Evolutionary conservation across 2,797 vertebrate species (phyloP), one percentile per base, ranked within the genome.

Genomic region (Anisognathus igniventris): DNA sequence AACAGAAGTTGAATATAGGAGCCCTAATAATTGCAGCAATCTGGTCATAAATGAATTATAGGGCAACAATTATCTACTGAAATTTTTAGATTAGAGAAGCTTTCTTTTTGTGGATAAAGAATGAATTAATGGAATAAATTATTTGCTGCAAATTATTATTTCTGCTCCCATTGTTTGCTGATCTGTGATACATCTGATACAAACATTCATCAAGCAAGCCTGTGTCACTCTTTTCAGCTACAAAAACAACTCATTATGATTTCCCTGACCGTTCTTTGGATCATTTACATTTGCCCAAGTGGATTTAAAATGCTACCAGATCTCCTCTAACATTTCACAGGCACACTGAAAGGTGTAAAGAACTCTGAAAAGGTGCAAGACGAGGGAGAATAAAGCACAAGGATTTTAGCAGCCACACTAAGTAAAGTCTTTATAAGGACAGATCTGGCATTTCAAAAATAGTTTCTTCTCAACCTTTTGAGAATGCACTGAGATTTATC

Each of bases 321-420:
- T 94, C 74, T 40, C 90, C 74, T 44, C 90, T 95, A 93, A 80
- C 86, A 76, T 88, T 95, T 94, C 81, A 87, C 96, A 95, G 90
- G 87, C 90, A 94, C 45, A 79, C 45, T 86, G 81, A 80, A 94
- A 95, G 67, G 90, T 92, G 93, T 94, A 95, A 96, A 95, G 92
- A 95, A 57, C 67, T 94, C 86, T 74, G 87, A 47, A 94, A 94
- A 96, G 92, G 93, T 92, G 95, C 91, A 96, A 96, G 96, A 96
- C 92, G 28, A 72, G 62, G 40, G 75, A 95, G 88, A 89, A 89
- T 89, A 94, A 96, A 94, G 86, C 61, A 82, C 71, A 73, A 74
- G 86, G 68, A 90, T 93, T 92, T 93, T 81, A 94, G 85, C 93
- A 96, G 79, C 61, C 1, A 1, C 58, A 51, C 50, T 75, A 80